Evolutionary conservation across 2,113 vertebrate genomes (phyloP), one percentile per base, ranked within the genome.

Genomic region (Ovibos moschatus): DNA sequence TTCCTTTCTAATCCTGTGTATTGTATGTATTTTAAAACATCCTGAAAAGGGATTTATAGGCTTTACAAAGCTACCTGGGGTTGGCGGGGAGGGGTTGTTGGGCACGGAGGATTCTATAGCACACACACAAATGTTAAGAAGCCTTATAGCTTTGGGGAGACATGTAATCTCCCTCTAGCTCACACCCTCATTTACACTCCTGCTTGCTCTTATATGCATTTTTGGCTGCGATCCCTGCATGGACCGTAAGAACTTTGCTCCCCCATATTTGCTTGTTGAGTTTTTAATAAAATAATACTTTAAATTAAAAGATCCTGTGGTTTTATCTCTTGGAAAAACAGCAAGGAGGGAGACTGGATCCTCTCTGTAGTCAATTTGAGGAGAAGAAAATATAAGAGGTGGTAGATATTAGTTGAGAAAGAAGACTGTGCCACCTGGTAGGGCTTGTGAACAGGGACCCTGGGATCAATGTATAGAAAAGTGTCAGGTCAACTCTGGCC

Each of bases 301-400:
- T 33, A 93, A 47, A 27, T 92, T 36, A 50, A 50, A 57, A 78
- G 55, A 8, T 25, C 47, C 40, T 78, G 1, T 94, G 74, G 6
- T 57, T 93, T 91, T 91, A 9, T 87, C 47, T 94, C 51, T 96
- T 47, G 85, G 79, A 95, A 76, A 55, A 94, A n/a, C 16, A 87
- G 57, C 53, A 87, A 67, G 23, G 58, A 25, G 8, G n/a, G 71
- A 89, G 27, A 51, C 62, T 36, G 36, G 79, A 36, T 36, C 51
- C 17, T 51, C 12, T 76, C 27, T 85, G 15, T 4, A 78, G 78
- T 96, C 28, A 71, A 21, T 3, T 50, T 88, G n/a, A 28, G 43
- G 60, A 57, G 43, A 87, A 89, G 57, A 89, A 53, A 55, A 30
- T 36, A 1, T 51, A 50, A 12, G 60, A 16, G 60, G n/a, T 57